phyloP scores from a whole-genome alignment of 2,888 invertebrate species.

The Campoplex capitator region DNA sequence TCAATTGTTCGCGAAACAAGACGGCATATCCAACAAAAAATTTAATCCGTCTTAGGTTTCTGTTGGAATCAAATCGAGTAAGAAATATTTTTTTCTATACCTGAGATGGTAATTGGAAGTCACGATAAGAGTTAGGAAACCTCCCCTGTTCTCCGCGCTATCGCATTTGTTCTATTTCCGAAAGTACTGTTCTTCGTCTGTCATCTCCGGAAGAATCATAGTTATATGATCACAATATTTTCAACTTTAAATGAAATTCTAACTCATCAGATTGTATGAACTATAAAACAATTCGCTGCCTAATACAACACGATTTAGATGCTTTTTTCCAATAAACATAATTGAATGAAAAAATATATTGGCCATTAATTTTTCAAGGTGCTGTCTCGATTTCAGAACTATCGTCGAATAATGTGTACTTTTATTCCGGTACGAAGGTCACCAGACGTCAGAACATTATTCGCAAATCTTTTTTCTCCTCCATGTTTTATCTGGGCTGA shows the following conservation, averaged over 20 bases:
- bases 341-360: neutral
- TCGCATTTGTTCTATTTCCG: too few species aligned
- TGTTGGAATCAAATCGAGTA: too few species aligned
- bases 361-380: neutral
- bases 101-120: too few species aligned
- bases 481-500: neutral
- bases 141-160: too few species aligned
- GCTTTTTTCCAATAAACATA: neutral
- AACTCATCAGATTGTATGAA: neutral
- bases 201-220: too few species aligned
- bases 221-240: neutral
- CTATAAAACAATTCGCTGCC: neutral
- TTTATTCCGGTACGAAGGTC: neutral
- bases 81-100: too few species aligned
- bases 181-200: too few species aligned
- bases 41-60: neutral
- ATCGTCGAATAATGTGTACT: neutral
- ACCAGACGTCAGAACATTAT: conserved; percentile 1
- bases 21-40: neutral
- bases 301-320: too few species aligned
- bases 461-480: neutral
- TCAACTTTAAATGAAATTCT: neutral
- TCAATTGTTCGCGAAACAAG: too few species aligned
- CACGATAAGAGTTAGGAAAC: too few species aligned
- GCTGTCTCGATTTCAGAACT: neutral